Base-by-base conservation (phyloP, 2,888 invertebrate species). In the Lamellibrachia columna region DNA sequence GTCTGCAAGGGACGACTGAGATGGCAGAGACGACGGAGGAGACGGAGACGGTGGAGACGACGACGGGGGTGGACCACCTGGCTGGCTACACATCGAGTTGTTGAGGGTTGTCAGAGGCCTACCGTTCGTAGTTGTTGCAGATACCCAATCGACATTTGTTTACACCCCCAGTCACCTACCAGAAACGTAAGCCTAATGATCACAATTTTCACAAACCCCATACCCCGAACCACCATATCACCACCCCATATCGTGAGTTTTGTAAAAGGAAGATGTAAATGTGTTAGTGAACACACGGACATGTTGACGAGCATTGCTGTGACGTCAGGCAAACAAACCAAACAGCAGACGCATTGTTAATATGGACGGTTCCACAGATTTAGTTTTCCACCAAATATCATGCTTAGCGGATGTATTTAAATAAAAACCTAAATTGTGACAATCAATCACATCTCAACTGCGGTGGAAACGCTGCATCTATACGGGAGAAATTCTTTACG, bases 381-480 rank as follows among this genome's bases (percentile, higher is more conserved):
- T 15, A 75, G 75, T 75, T 22, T 75, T 22, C 75, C 75, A 75
- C 75, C n/a, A 75, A 75, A 75, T 75, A 75, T 75, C 75, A 55
- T 75, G 75, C 75, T 75, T 75, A 75, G 75, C 75, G 75, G 75
- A 75, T n/a, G 75, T n/a, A 22, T 22, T 75, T 75, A 75, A 75
- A 75, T 75, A 75, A 75, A 75, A 15, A 75, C 22, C 75, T n/a
- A 75, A 75, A 75, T 75, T 75, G 75, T 75, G 75, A 75, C 75
- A 75, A 75, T 75, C 75, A n/a, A 75, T 75, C 75, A 75, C 6
- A 6, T 75, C 75, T 75, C 75, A 75, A 75, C 2, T 75, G 4
- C 15, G 75, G 11, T 75, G 75, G 22, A 15, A 75, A n/a, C 75
- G 22, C 75, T 75, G 75, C 22, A 22, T 75, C 75, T 22, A 75